Percentiles rank a stretch among this genome's conserved stretches.
These are phyloP conservation scores for Rhingia rostrata DNA, from an alignment of 2,888 invertebrate genomes.

Conservation along the genomic window DNA sequence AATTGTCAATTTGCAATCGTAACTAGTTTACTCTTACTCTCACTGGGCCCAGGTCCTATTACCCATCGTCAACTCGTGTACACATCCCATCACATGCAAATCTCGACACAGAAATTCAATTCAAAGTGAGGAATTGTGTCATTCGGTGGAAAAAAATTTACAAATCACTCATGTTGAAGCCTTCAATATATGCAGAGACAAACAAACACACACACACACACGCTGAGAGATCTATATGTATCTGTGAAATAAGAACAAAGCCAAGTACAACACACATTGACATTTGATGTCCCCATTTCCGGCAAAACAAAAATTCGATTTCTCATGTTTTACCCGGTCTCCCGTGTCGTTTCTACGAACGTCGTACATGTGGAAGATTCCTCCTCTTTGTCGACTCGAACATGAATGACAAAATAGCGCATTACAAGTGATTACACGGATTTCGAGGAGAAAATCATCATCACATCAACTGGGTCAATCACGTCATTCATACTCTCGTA, in stretches of 20 bases:
- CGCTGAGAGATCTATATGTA: no score
- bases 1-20: conserved; percentile 68
- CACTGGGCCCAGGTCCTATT: background rate
- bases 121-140: conserved; percentile 72
- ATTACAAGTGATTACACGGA: conserved; percentile 74
- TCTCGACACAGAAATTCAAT: conserved; percentile 62
- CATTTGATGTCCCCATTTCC: conserved; percentile 64
- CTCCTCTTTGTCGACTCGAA: background rate
- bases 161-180: conserved; percentile 64
- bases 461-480: conserved; percentile 73
- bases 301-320: conserved; percentile 46
- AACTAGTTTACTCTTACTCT: conserved; percentile 55
- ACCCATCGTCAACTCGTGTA: background rate
- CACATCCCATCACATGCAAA: conserved; percentile 45
- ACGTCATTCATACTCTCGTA: conserved; percentile 25
- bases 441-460: conserved; percentile 55
- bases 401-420: conserved; percentile 66
- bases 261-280: conserved; percentile 60
- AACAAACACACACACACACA: conserved; percentile 4
- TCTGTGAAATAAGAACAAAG: conserved; percentile 36
- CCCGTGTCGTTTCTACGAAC: conserved; percentile 3
- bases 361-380: background rate
- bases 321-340: conserved; percentile 37
- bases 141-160: conserved; percentile 57
- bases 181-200: conserved; percentile 24